These are phyloP conservation scores for Poecilia gillii DNA, from an alignment of 2,797 vertebrate genomes.

Conservation along the genomic window DNA sequence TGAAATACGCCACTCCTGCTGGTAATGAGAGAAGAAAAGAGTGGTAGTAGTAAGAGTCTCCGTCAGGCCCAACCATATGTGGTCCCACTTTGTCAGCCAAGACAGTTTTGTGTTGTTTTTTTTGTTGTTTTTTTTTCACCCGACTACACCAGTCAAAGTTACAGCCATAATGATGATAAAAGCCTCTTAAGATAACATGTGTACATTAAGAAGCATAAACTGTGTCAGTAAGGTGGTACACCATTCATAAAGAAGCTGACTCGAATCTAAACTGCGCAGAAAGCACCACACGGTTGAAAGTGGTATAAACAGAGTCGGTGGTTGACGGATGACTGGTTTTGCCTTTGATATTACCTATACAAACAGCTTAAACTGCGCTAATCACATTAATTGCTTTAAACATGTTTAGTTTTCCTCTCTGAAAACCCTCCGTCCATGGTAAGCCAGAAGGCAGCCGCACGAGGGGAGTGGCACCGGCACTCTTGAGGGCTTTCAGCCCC, in stretches of 20 bases:
- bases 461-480: conserved; percentile 40
- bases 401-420: conserved; percentile 79
- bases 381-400: conserved; percentile 81
- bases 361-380: conserved; percentile 79
- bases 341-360: conserved; percentile 73
- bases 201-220: conserved; percentile 6
- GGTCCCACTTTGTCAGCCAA: conserved; percentile 9
- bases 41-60: conserved; percentile 9
- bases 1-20: conserved; percentile 15
- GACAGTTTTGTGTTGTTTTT: conserved; percentile 17
- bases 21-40: conserved; percentile 12
- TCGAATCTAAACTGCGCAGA: conserved; percentile 34
- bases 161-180: conserved; percentile 24
- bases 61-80: conserved; percentile 11
- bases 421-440: conserved; percentile 55
- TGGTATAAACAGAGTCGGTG: conserved; percentile 38
- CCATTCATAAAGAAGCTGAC: not conserved
- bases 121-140: conserved; percentile 18
- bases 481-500: conserved; percentile 42
- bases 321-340: conserved; percentile 54
- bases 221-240: conserved; percentile 17
- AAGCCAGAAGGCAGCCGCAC: conserved; percentile 58
- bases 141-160: conserved; percentile 2
- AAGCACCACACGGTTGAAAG: conserved; percentile 30
- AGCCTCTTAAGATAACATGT: conserved; percentile 9